A percentile compares a stretch with the other conserved stretches of the same genome.
Conservation (phyloP, 2,113 vertebrate species). For the Tragelaphus imberbis region DNA sequence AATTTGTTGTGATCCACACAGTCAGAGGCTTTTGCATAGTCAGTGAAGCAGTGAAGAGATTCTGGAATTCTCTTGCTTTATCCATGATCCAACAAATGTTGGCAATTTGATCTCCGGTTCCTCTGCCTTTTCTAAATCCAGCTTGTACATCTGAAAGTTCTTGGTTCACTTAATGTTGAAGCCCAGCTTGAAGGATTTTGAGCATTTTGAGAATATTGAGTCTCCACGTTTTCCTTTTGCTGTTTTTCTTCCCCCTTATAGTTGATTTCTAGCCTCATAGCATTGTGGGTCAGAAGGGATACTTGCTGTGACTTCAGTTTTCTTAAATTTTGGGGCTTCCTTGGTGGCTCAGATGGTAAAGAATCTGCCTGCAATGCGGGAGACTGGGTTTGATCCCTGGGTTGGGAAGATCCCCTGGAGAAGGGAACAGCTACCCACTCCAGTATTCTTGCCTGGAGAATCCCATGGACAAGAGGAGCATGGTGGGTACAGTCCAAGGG, state of each 20-base stretch:
- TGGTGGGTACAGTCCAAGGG: background rate
- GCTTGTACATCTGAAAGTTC: background rate
- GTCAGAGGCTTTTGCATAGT: background rate
- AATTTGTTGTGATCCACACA: background rate
- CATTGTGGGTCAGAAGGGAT: background rate
- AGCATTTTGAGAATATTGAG: background rate
- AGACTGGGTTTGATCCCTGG: background rate
- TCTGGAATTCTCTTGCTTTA: background rate
- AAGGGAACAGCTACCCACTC: background rate
- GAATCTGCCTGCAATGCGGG: background rate
- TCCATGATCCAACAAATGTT: background rate
- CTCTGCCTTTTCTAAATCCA: background rate
- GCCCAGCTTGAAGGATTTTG: background rate
- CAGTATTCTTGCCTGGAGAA: background rate
- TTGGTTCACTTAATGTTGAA: background rate
- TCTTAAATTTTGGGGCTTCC: background rate
- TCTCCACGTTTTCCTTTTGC: background rate
- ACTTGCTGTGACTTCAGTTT: background rate
- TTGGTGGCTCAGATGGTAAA: background rate
- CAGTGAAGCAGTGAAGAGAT: background rate
- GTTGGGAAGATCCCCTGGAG: background rate
- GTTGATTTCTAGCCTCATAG: background rate
- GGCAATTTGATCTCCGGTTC: background rate
- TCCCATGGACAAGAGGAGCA: background rate
- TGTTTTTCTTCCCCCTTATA: background rate